A percentile compares a stretch with the other conserved stretches of the same genome.
Evolutionary conservation across 2,113 vertebrate genomes (phyloP).

Genomic region (Girardinichthys multiradiatus): DNA sequence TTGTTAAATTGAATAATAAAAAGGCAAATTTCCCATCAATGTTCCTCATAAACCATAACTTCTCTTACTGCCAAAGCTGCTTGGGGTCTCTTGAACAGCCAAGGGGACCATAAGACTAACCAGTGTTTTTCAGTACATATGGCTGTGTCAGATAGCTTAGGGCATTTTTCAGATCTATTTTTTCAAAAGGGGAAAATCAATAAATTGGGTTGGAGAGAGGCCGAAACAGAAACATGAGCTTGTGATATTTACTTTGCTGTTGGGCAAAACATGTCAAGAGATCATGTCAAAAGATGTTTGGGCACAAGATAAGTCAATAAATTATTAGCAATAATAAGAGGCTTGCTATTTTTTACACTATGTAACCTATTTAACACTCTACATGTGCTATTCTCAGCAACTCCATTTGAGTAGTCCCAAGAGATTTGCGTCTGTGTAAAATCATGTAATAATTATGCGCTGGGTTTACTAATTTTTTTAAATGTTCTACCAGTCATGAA

Average conservation of each 20-base stretch:
- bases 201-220: conserved; percentile 64
- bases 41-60: conserved; percentile 72
- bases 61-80: conserved; percentile 58
- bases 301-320: conserved; percentile 59
- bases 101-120: conserved; percentile 49
- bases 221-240: conserved; percentile 67
- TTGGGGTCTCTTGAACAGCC: conserved; percentile 60
- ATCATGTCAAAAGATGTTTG: conserved; percentile 51
- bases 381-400: background rate
- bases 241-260: conserved; percentile 71
- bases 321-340: conserved; percentile 23
- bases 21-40: no score
- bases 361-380: conserved; percentile 4
- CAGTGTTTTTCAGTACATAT: conserved; percentile 57
- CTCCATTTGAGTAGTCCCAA: no score
- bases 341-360: conserved; percentile 6
- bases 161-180: conserved; percentile 77
- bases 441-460: no score
- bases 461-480: no score
- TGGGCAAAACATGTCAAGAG: conserved; percentile 60
- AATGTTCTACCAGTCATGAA: no score
- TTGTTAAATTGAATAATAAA: no score
- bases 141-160: conserved; percentile 75
- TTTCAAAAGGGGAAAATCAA: conserved; percentile 79
- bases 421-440: no score